Evolutionary conservation across 2,888 invertebrate genomes (phyloP), one percentile per base, ranked within the genome.

Genomic region (Cetonia aurata): DNA sequence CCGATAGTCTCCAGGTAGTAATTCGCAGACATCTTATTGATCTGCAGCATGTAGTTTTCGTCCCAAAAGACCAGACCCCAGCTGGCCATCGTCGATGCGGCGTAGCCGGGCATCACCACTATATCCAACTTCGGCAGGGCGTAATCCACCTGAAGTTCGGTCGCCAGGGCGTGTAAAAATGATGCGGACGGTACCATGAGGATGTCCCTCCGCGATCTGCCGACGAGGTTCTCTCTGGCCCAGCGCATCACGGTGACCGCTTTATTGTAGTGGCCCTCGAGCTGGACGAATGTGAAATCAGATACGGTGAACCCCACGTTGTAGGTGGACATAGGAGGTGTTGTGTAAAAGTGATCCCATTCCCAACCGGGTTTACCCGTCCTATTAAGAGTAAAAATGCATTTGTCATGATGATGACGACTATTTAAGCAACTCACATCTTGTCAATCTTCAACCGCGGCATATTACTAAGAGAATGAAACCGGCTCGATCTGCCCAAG

Each of bases 261-360:
- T n/a, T n/a, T n/a, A n/a, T 89, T 88, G 84, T 94, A 94, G 83
- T 90, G 92, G 0, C 89, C 80, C 80, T 92, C 92, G 83, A 90
- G 95, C 83, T 89, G 92, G 1, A 90, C 86, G 79, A 86, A 86
- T 0, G 86, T 83, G 79, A 95, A 94, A 79, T 93, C 92, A 56
- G 93, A 93, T 0, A 95, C 87, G 10, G 93, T 88, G 80, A 90
- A 93, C 0, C 97, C 98, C 0, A 98, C 91, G 56, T 98, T 85
- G 81, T 98, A 98, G 0, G 97, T 96, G 0, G 96, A 96, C 97
- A 98, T 98, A 0, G 91, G 92, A 0, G 94, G 91, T 0, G 94
- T 92, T 71, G 89, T 88, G 73, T 90, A 85, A 80, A 92, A 96
- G 31, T 87, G 86, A 78, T 95, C 94, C 87, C 90, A 92, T 0